Evolutionary conservation across 2,888 invertebrate genomes (phyloP).

Genomic region (Eristalinus aeneus): DNA sequence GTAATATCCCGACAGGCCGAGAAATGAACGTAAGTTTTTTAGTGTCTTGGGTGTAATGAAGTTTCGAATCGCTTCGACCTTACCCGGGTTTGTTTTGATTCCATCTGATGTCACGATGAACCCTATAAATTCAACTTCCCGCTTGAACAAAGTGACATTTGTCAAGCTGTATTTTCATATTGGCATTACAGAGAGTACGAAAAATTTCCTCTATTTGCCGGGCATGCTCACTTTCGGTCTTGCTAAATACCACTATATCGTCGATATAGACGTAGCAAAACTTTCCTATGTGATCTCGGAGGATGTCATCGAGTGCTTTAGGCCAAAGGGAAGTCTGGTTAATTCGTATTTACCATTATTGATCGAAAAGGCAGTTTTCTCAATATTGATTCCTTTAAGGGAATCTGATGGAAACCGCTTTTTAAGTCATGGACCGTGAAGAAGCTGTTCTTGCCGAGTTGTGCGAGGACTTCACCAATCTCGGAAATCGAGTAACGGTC

Average conservation of each 20-base stretch:
- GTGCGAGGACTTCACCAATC: slow-evolving; percentile 6
- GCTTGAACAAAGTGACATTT: too few species aligned
- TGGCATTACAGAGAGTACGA: too few species aligned
- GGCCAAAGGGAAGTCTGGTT: background rate
- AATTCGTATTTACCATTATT: background rate
- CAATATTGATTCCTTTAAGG: background rate
- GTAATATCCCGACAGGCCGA: background rate
- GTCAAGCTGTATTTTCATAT: too few species aligned
- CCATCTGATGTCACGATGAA: slow-evolving; percentile 5
- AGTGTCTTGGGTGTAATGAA: slow-evolving; percentile 5
- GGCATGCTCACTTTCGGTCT: too few species aligned
- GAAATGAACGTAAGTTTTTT: too few species aligned
- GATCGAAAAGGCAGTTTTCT: background rate
- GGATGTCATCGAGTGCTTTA: background rate
- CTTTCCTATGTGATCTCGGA: too few species aligned
- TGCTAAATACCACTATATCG: too few species aligned
- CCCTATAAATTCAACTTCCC: too few species aligned
- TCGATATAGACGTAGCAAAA: too few species aligned
- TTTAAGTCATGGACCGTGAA: background rate
- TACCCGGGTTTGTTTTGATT: slow-evolving; percentile 10
- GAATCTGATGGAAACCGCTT: background rate
- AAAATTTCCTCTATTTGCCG: too few species aligned
- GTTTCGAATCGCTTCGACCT: background rate
- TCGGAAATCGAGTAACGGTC: slow-evolving; percentile 24
- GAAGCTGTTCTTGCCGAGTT: background rate